These are phyloP conservation scores for Holacanthella duospinosa DNA, from an alignment of 2,888 invertebrate genomes.

Conservation along the genomic window DNA sequence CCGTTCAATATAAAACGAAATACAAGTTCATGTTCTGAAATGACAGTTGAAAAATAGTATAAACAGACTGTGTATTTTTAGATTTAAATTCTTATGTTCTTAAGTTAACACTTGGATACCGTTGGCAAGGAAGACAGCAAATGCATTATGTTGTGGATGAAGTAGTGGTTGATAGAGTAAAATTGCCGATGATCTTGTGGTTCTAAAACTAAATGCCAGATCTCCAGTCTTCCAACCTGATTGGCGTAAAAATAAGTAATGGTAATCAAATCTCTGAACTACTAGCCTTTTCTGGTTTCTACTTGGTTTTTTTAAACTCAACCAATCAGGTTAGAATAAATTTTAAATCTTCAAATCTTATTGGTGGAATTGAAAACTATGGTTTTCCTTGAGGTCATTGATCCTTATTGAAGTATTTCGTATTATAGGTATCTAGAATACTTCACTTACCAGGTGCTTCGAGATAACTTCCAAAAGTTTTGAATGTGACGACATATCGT, in stretches of 20 bases:
- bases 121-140: constrained; percentile 80
- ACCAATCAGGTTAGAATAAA: no score
- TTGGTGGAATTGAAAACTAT: no score
- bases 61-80: background rate
- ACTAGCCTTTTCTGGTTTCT: no score
- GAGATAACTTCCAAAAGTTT: constrained; percentile 81
- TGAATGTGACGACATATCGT: constrained; percentile 85
- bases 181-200: constrained; percentile 80
- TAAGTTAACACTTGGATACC: constrained; percentile 27
- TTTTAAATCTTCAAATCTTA: no score
- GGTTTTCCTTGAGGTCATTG: no score
- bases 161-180: constrained; percentile 83
- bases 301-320: no score
- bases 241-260: no score
- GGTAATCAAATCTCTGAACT: no score
- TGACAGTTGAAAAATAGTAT: constrained; percentile 2
- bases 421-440: no score
- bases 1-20: constrained; percentile 83
- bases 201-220: constrained; percentile 83
- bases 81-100: constrained; percentile 1
- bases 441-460: no score
- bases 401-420: no score
- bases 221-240: constrained; percentile 90
- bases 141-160: constrained; percentile 75
- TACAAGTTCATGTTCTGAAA: constrained; percentile 66